Evolutionary conservation across 2,113 vertebrate species (phyloP), one percentile per base, ranked within the genome.

Genomic region (Chelonoidis abingdonii): DNA sequence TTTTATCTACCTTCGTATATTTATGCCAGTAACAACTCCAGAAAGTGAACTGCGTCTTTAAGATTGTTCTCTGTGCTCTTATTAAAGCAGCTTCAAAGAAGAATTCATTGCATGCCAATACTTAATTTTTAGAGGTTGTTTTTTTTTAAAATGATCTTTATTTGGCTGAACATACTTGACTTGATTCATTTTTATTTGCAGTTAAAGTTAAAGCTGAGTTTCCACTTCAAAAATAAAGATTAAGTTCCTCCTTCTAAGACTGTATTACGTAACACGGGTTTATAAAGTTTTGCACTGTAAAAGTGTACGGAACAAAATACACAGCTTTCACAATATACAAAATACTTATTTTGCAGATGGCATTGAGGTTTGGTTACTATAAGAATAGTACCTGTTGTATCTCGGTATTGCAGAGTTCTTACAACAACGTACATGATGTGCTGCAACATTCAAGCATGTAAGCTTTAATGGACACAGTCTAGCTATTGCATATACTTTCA

Each of bases 191-290:
- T 87, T 93, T 93, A 94, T 89, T 94, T 94, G 83, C 76, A 96
- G 89, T 96, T 98, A 96, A 96, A 98, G 95, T 97, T 97, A 98
- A 97, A 97, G 94, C 78, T 97, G 91, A 98, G 93, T 95, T 93
- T 98, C 95, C 93, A 95, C 89, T 97, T 98, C 94, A 94, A 98
- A 94, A 89, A 84, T 90, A 93, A 96, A 96, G 94, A 95, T 97
- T 96, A 96, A 24, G 35, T 86, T 96, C 87, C 10, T 96, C 95
- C 85, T 91, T 54, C 90, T 92, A 89, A 95, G 84, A 93, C 72
- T 95, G n/a, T 87, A 94, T 81, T 90, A 96, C 27, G 89, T 90
- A 89, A 94, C n/a, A 89, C 24, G 87, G 80, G 97, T 91, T 57
- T 54, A 84, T 41, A 14, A 84, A 14, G 10, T 86, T 94, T 89